These are phyloP conservation scores for Ellobium chinense DNA, from an alignment of 2,888 invertebrate genomes.

Conservation along the genomic window DNA sequence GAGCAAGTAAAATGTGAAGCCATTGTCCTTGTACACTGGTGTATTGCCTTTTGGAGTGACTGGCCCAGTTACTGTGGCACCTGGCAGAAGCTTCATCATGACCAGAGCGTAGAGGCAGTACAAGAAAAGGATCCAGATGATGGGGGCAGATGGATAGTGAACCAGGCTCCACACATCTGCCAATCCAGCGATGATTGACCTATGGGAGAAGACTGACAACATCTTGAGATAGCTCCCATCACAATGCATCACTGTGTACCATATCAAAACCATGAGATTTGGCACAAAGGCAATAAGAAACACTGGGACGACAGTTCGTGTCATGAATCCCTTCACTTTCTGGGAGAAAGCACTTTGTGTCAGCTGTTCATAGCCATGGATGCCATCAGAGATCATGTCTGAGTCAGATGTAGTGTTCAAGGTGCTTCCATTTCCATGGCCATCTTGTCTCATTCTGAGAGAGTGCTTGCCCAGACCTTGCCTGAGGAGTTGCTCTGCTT, in stretches of 20 bases:
- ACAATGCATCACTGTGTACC: slow-evolving; percentile 53
- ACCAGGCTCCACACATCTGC: slow-evolving; percentile 68
- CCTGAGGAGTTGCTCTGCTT: slow-evolving; percentile 44
- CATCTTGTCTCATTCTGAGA: not conserved
- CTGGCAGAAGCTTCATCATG: slow-evolving; percentile 79
- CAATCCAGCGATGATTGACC: slow-evolving; percentile 61
- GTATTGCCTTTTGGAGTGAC: slow-evolving; percentile 80
- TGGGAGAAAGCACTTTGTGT: slow-evolving; percentile 55
- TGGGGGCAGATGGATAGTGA: slow-evolving; percentile 60
- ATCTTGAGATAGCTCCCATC: slow-evolving; percentile 67
- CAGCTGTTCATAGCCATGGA: slow-evolving; percentile 57
- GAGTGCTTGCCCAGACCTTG: slow-evolving; percentile 22
- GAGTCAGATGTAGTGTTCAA: not conserved
- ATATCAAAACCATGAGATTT: slow-evolving; percentile 67
- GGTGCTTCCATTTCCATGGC: not conserved
- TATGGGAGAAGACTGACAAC: slow-evolving; percentile 27
- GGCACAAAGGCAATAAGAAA: slow-evolving; percentile 67
- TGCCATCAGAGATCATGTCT: slow-evolving; percentile 60
- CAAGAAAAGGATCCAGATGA: slow-evolving; percentile 65
- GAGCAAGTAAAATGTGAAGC: slow-evolving; percentile 80
- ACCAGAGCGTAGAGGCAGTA: slow-evolving; percentile 79
- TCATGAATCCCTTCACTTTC: slow-evolving; percentile 54
- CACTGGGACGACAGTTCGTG: slow-evolving; percentile 66
- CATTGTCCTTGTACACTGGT: slow-evolving; percentile 81
- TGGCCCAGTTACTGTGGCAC: slow-evolving; percentile 80